Evolutionary conservation across 1,140 invertebrate genomes (phyloP).

Genomic region (Pogonognathellus flavescens): DNA sequence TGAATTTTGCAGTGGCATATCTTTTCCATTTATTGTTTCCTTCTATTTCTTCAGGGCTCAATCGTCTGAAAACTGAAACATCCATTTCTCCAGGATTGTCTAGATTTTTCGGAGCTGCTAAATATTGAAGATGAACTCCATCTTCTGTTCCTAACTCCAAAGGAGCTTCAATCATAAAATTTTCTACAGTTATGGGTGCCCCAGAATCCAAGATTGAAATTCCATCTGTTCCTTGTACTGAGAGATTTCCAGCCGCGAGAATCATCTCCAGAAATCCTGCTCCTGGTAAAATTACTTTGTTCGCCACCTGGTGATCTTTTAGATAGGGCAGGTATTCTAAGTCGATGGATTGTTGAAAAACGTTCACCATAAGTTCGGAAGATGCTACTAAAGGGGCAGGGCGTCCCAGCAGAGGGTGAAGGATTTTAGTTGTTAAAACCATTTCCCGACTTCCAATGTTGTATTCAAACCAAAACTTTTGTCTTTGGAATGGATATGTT

Average conservation of each 20-base stretch:
- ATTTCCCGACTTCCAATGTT: background rate
- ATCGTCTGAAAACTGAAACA: conserved; percentile 22
- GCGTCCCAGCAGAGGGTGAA: conserved; percentile 57
- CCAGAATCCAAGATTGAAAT: conserved; percentile 18
- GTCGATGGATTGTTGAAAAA: conserved; percentile 43
- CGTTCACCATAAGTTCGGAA: background rate
- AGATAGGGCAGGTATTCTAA: conserved; percentile 54
- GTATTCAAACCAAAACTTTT: conserved; percentile 53
- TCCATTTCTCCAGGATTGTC: background rate
- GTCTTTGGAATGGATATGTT: conserved; percentile 54
- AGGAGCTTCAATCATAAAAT: conserved; percentile 56
- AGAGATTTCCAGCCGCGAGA: conserved; percentile 50
- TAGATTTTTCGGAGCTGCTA: background rate
- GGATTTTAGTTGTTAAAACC: conserved; percentile 10
- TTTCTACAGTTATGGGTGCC: conserved; percentile 45
- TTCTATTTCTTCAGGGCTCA: background rate
- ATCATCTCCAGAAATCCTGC: conserved; percentile 57
- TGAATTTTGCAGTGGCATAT: conserved; percentile 41
- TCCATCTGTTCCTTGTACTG: background rate
- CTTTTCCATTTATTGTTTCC: conserved; percentile 46
- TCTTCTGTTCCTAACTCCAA: conserved; percentile 51
- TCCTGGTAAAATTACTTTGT: conserved; percentile 51
- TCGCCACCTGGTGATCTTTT: conserved; percentile 56
- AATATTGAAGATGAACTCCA: background rate
- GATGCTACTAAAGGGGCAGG: conserved; percentile 29